Base-by-base conservation (phyloP, 2,888 invertebrate genomes). In the Seira musarum region DNA sequence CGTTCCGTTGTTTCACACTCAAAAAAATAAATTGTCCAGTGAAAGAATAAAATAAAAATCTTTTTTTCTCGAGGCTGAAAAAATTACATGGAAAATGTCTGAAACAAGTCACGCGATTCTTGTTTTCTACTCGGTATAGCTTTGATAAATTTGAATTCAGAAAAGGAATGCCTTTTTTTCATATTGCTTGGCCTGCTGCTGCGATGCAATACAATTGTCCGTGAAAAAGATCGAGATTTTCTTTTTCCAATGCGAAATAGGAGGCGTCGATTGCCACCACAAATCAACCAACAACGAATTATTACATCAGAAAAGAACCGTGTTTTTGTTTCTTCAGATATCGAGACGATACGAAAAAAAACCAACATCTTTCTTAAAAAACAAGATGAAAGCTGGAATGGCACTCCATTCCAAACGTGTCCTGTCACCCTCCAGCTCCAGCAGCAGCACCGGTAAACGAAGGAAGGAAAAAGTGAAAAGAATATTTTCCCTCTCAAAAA, bases 81-180 rank as follows among this genome's bases (percentile, higher is more conserved):
- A 13, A 40, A 40, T 40, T 40, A 40, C 40, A 40, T 40, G 6
- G 6, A 13, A n/a, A 57, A 57, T 57, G 57, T n/a, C 15, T 8
- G 17, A 57, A 57, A 57, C 57, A 57, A 57, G 57, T 57, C 69
- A 61, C 70, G 49, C 70, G 22, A 30, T 30, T 61, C 35, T 61
- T 35, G 21, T 53, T 68, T 40, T 15, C 40, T 66, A n/a, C 49
- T 61, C 17, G 8, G 17, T 13, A 13, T 57, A 10, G 22, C 75
- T 76, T 70, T 76, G 69, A 76, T 76, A 76, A 76, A 76, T 76
- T 76, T 76, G 70, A 76, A 76, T 76, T 76, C 63, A 6, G 6
- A 13, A 40, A 40, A 40, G 40, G 40, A 40, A 40, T 6, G 40
- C 6, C 6, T 40, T 40, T 13, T 40, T 40, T 13, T 8, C 40